These are phyloP conservation scores for Crocallis elinguaria DNA, from an alignment of 2,888 invertebrate species.

Conservation along the genomic window DNA sequence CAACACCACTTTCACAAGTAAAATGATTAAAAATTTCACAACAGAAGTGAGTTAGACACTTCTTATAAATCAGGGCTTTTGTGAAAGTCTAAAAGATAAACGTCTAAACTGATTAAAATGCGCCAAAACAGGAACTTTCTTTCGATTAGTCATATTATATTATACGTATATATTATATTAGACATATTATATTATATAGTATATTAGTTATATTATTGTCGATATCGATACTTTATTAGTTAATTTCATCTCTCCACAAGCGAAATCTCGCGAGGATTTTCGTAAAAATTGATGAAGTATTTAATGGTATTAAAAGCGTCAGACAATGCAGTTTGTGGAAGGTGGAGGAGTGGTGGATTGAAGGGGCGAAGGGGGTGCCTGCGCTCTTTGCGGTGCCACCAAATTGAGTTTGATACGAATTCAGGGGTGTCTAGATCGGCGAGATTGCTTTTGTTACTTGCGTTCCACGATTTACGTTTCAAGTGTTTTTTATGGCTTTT, in stretches of 20 bases:
- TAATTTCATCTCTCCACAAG: not conserved
- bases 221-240: not conserved
- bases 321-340: constrained; percentile 40
- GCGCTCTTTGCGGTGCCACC: constrained; percentile 48
- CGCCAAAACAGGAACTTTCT: too few species aligned
- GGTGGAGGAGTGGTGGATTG: constrained; percentile 4
- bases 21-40: too few species aligned
- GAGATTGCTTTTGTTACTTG: constrained; percentile 39
- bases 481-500: not conserved
- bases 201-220: too few species aligned
- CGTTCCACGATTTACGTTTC: constrained; percentile 35
- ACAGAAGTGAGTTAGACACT: too few species aligned
- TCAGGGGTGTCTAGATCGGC: constrained; percentile 45
- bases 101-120: too few species aligned
- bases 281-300: constrained; percentile 18
- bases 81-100: too few species aligned
- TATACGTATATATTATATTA: too few species aligned
- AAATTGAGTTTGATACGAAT: constrained; percentile 57
- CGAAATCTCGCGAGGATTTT: not conserved
- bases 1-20: too few species aligned
- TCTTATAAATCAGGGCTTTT: too few species aligned
- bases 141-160: too few species aligned
- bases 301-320: constrained; percentile 31
- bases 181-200: too few species aligned
- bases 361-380: constrained; percentile 36